Evolutionary conservation across 2,888 invertebrate genomes (phyloP), one percentile per base, ranked within the genome.

Genomic region (Augiades crinisus): DNA sequence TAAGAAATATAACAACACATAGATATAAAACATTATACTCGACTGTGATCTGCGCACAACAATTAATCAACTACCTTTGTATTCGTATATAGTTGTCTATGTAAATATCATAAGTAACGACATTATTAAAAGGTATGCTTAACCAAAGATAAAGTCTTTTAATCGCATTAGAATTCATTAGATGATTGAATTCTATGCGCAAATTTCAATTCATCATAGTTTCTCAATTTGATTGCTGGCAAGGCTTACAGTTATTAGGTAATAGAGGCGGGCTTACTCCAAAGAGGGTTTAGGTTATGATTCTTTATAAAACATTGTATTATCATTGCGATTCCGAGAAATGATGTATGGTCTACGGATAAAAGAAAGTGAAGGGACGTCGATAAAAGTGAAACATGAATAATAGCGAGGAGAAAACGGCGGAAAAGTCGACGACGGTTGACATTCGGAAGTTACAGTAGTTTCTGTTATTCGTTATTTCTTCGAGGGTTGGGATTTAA

Each of bases 361-460:
- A 31, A 49, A 49, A 49, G 41, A 49, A 49, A 41, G 24, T 49
- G 31, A 49, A 41, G 41, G 49, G 34, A 41, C 41, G 49, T 49
- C 49, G 24, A 41, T 34, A 34, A 27, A 49, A 34, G 34, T 40
- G 38, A 40, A 49, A 49, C 41, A 41, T 40, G 49, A 49, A 49
- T 47, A 47, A 47, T 41, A 49, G 49, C 49, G 41, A 16, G n/a
- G n/a, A 22, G 40, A 49, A 47, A 47, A 49, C 41, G 49, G 41
- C 49, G 49, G 49, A 49, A 49, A 13, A 24, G 49, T 24, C 33
- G 61, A 62, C 60, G 61, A 64, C 59, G 63, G 64, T 61, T 56
- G 63, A 59, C 63, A 57, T 53, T 57, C 62, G 60, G 62, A 64
- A 57, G 57, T 55, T 30, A 24, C 34, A 43, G 30, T 44, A 53